Evolutionary conservation across 2,113 vertebrate species (phyloP).

Genomic region (Xiphias gladius): DNA sequence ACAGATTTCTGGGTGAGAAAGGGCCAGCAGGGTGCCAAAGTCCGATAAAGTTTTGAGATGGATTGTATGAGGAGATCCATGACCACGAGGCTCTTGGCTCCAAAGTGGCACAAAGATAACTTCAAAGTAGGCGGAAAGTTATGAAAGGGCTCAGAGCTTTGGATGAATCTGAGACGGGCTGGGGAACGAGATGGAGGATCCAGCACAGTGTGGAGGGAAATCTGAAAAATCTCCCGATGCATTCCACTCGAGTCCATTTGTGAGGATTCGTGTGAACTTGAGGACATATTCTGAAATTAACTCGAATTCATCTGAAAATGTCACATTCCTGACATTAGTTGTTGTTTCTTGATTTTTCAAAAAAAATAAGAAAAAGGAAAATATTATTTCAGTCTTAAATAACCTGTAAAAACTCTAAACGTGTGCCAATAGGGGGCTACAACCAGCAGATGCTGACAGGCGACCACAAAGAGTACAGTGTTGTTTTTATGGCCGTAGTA

Average conservation of each 20-base stretch:
- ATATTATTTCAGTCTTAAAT: neutral
- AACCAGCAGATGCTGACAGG: too few relatives aligned
- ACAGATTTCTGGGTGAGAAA: constrained; percentile 75
- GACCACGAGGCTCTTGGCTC: constrained; percentile 70
- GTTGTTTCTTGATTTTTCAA: too few relatives aligned
- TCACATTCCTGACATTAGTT: too few relatives aligned
- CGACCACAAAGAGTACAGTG: too few relatives aligned
- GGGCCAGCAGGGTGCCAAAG: constrained; percentile 73
- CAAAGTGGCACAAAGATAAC: constrained; percentile 48
- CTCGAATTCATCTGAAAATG: neutral
- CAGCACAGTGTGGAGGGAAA: constrained; percentile 9
- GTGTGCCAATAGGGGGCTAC: too few relatives aligned
- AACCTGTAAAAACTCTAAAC: too few relatives aligned
- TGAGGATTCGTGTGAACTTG: neutral
- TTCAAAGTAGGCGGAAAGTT: constrained; percentile 71
- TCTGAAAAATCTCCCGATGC: constrained; percentile 20
- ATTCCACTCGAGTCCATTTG: neutral
- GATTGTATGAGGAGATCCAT: constrained; percentile 66
- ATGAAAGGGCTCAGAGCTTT: constrained; percentile 52
- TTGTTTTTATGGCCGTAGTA: too few relatives aligned
- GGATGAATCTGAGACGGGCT: constrained; percentile 25
- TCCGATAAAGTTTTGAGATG: constrained; percentile 69
- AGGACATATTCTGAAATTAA: neutral
- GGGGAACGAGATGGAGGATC: constrained; percentile 25
- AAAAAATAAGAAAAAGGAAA: neutral